Base-by-base conservation (phyloP, 1,140 invertebrate species). In the Megalopta genalis region DNA sequence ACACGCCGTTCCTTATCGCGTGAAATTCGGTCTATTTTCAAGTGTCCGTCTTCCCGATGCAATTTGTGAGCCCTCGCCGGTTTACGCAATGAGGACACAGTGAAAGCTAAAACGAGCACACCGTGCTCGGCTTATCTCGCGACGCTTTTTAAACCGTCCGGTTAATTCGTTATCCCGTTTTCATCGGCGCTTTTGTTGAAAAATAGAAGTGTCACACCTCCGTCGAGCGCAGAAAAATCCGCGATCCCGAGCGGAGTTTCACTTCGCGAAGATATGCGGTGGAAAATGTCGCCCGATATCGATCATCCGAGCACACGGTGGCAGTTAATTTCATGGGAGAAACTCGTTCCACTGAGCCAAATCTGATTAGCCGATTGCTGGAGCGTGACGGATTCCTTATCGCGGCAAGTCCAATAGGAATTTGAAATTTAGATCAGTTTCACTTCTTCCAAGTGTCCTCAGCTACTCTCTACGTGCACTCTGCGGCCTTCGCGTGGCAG, bases 31-130 rank as follows among this genome's bases (percentile, higher is more conserved):
- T 16, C 21, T 7, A 72, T 63, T 42, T 21, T 54, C 46, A 23
- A 72, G 72, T 72, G 72, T 78, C 71, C 27, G 7, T 14, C 23
- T 18, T 9, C 16, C 9, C 14, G 49, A 7, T 16, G 9, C 71
- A 42, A 42, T 32, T 72, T 23, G 49, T n/a, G n/a, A 39, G 60
- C 23, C 54, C 49, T 42, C 32, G 65, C n/a, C 18, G 54, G 46
- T 64, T 78, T 72, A 72, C 46, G 60, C 64, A 78, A 78, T 69
- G 14, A 1, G 27, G 14, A 46, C 42, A 23, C 37, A 69, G 76
- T 78, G 76, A 78, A 78, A 78, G 76, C 76, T 78, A 25, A 46
- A 49, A 49, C 68, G 59, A 54, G 25, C 32, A 18, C 42, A 3
- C 23, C 0, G 32, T 27, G 59, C 42, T 71, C 14, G 18, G 21